Evolutionary conservation across 2,888 invertebrate genomes (phyloP).

Genomic region (Epinotia demarniana): DNA sequence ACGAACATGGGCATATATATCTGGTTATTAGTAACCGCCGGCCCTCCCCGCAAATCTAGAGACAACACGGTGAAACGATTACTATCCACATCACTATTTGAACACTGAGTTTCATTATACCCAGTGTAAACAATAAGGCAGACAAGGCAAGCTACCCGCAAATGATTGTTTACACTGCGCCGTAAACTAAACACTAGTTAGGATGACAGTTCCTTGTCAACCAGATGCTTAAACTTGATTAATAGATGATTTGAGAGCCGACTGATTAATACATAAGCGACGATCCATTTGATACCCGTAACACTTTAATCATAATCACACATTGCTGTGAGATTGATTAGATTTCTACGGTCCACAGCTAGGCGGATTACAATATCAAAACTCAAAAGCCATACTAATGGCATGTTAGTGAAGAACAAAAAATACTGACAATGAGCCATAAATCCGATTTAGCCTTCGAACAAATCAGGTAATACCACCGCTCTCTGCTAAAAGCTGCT

Average conservation of each 20-base stretch:
- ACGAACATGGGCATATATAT: conserved; percentile 20
- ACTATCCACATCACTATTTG: conserved; percentile 43
- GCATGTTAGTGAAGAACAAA: neutral
- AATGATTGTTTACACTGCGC: conserved; percentile 73
- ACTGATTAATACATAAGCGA: conserved; percentile 74
- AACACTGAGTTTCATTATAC: conserved; percentile 44
- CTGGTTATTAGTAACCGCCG: conserved; percentile 33
- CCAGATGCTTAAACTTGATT: conserved; percentile 82
- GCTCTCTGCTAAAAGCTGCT: no score
- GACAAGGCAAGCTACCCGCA: conserved; percentile 70
- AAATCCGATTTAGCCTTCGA: no score
- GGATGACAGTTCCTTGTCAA: conserved; percentile 81
- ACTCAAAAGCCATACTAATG: neutral
- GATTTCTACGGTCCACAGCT: neutral
- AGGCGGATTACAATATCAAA: neutral
- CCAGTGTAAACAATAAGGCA: conserved; percentile 69
- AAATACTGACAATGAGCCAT: no score
- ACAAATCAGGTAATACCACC: no score
- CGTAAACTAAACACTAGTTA: conserved; percentile 81
- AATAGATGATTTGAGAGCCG: conserved; percentile 77
- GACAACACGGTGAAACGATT: conserved; percentile 32
- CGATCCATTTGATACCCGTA: conserved; percentile 66
- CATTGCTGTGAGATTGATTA: conserved; percentile 67
- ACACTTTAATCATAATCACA: conserved; percentile 74
- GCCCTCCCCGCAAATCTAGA: conserved; percentile 31